A percentile compares a stretch with the other conserved stretches of the same genome.
Conservation (phyloP, 2,888 invertebrate species). For the Rhaphigaster nebulosa region DNA sequence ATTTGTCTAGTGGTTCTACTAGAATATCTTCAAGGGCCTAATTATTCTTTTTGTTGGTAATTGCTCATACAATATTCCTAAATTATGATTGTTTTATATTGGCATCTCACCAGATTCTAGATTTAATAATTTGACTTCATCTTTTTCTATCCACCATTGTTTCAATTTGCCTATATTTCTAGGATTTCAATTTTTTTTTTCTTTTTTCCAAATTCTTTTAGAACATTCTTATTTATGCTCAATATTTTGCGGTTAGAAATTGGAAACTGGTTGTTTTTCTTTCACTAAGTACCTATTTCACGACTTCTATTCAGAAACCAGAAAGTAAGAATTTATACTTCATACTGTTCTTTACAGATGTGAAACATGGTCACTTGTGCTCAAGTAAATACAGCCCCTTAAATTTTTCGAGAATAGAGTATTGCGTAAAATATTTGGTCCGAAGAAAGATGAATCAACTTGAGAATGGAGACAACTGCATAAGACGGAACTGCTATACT, state of each 20-base stretch:
- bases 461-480: not conserved
- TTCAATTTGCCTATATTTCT: not conserved
- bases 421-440: not conserved
- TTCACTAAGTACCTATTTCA: not conserved
- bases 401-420: constrained; percentile 3
- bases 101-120: not conserved
- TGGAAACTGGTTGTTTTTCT: not conserved
- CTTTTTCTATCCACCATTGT: not conserved
- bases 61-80: not conserved
- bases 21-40: not conserved
- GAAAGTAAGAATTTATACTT: not conserved
- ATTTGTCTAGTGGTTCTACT: not conserved
- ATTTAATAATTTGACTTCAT: not conserved
- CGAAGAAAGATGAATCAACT: not conserved
- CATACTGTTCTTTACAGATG: constrained; percentile 22
- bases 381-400: not conserved
- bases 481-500: not conserved
- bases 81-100: not conserved
- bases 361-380: constrained; percentile 2
- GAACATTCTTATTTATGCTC: not conserved
- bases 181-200: not conserved
- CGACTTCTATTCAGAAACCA: constrained; percentile 8
- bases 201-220: not conserved
- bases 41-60: not conserved
- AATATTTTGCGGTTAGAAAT: not conserved